A percentile compares a stretch with the other conserved stretches of the same genome.
Evolutionary conservation across 2,888 invertebrate genomes (phyloP).

Genomic region (Ernsta delagoae): DNA sequence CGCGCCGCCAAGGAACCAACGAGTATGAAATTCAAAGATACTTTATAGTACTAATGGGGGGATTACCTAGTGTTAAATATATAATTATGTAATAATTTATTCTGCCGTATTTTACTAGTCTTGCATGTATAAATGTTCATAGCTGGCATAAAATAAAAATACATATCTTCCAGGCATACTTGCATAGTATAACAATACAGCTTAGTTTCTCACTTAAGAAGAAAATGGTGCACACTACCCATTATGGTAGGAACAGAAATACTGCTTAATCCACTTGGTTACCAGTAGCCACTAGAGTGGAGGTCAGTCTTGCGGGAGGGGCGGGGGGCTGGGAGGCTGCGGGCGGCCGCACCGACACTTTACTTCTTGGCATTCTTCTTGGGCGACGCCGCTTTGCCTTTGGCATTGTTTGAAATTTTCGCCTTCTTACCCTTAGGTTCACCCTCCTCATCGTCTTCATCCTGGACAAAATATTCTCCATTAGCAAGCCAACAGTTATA

Average conservation of each 20-base stretch:
- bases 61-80: background rate
- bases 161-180: no score
- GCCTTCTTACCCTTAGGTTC: slow-evolving; percentile 92
- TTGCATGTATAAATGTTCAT: background rate
- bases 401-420: slow-evolving; percentile 89
- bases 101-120: background rate
- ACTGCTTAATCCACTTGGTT: no score
- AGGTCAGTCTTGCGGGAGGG: no score
- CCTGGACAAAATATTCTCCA: slow-evolving; percentile 62
- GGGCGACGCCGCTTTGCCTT: slow-evolving; percentile 88
- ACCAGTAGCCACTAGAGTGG: no score
- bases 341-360: no score
- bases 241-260: no score
- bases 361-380: slow-evolving; percentile 87
- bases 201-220: no score
- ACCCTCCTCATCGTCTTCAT: slow-evolving; percentile 90
- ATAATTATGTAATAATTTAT: background rate
- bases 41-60: no score
- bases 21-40: background rate
- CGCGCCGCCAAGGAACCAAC: slow-evolving; percentile 17
- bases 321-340: no score
- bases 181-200: no score
- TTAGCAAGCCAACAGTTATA: background rate
- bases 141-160: background rate
- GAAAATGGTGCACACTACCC: no score